Base-by-base conservation (phyloP, 2,113 vertebrate genomes). In the Anhinga anhinga region DNA sequence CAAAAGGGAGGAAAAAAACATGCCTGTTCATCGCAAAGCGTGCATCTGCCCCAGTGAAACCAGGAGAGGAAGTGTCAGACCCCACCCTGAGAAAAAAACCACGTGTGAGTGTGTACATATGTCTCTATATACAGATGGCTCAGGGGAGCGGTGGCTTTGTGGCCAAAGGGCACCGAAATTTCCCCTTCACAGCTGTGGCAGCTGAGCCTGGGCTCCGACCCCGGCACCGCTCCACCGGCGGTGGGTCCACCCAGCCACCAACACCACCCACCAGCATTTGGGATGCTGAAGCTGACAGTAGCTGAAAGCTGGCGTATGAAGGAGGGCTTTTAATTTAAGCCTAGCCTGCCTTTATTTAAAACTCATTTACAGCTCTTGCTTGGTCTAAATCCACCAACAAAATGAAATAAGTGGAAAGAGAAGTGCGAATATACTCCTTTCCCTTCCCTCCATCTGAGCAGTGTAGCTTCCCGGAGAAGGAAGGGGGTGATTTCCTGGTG, bases 101-200 rank as follows among this genome's bases (percentile, higher is more conserved):
- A 10, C 1, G 0, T 19, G 34, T 5, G 13, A 62, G 23, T 5
- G 44, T 61, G 58, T 29, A 12, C 3, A 12, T 4, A 45, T 45
- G 10, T 36, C 13, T 61, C 40, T 45, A 1, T 1, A 4, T 2
- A 36, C 17, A 86, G 80, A 34, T 12, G 78, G 93, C 82, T 88
- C 62, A 9, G 63, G 45, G 82, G 89, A 73, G 40, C 1, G 6
- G 79, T 82, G 45, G 74, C 69, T 74, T 95, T 81, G 76, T 73
- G 95, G 93, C 91, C 82, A 62, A 73, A 71, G n/a, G 29, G 42
- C 8, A 11, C 74, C 32, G 4, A 93, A 76, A 71, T n/a, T 34
- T 77, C 44, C 45, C 50, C 36, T 67, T 40, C 4, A 1, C 3
- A 7, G 65, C 63, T 0, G 0, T 0, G 1, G 47, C 0, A 0